Base-by-base conservation (phyloP, 2,797 vertebrate genomes). In the Sylvilagus floridanus region DNA sequence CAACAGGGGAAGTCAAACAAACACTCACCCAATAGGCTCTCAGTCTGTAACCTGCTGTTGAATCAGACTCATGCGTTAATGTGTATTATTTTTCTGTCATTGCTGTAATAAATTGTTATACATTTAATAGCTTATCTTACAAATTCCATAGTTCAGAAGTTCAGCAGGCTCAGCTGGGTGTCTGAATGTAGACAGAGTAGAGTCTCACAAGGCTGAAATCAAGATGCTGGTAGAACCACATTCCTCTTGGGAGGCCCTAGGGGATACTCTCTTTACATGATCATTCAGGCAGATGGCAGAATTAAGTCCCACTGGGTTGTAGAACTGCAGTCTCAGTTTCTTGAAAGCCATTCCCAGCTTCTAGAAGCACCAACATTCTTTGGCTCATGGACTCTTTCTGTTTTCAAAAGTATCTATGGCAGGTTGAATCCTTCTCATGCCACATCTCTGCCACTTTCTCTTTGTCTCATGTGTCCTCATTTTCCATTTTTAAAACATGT, bases 331-430 rank as follows among this genome's bases (percentile, higher is more conserved):
- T 92, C 11, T n/a, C 68, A 50, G 84, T 96, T 95, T 72, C 68
- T 84, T 71, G 17, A 88, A 37, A 57, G 7, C 35, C 26, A 83
- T 47, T 83, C 4, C 35, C 1, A 50, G 6, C 47, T 88, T 85
- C 63, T 81, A n/a, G 57, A 72, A 17, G 22, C 5, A 62, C 32
- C 17, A 24, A 16, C 22, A 79, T 62, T 71, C 30, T 90, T 66
- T 90, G 14, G 4, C 32, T 63, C 69, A 89, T 37, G n/a, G 28
- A 7, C 35, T 6, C 6, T 2, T 88, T 90, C 30, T 63, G 9
- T 82, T 94, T 95, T 76, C 62, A 91, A 96, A 94, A 85, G 22
- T 89, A 91, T 16, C 32, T 73, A 14, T 79, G 5, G 32, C 62
- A 35, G 50, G 5, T 69, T 63, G 75, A 91, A 4, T 75, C 42